Percentiles rank a stretch among this genome's conserved stretches.
Evolutionary conservation across 2,797 vertebrate genomes (phyloP).

Genomic region (Scolopax rusticola): DNA sequence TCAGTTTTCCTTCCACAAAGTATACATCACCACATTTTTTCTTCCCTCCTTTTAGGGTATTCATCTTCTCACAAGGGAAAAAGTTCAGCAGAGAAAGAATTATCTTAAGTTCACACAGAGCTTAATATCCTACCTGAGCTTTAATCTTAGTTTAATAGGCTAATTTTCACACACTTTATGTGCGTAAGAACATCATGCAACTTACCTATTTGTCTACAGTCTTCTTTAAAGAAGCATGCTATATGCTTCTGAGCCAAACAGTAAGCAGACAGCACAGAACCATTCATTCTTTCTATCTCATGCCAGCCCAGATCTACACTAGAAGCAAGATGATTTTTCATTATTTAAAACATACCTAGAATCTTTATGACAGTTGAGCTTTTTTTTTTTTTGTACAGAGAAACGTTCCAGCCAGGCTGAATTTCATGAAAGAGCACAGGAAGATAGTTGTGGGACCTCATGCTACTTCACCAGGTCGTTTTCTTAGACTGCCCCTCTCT

Average conservation of each 20-base stretch:
- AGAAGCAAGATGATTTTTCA: background rate
- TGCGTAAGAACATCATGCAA: background rate
- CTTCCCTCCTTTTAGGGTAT: background rate
- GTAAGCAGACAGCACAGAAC: background rate
- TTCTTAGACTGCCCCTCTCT: background rate
- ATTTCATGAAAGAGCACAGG: background rate
- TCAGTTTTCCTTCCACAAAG: background rate
- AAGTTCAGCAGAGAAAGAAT: background rate
- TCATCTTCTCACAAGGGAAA: background rate
- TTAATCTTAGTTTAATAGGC: background rate
- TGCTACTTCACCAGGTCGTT: background rate
- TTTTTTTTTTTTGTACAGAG: background rate
- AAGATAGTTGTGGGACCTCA: background rate
- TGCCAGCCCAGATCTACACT: background rate
- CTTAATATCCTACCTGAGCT: background rate
- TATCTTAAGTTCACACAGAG: background rate
- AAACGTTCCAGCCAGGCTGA: background rate
- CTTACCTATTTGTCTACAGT: background rate
- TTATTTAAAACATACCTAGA: background rate
- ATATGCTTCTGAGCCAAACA: background rate
- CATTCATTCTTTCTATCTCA: background rate
- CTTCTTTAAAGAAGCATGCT: background rate
- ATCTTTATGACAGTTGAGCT: background rate
- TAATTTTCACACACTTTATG: background rate
- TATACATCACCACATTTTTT: background rate